These are phyloP conservation scores for Holocentrus rufus DNA, from an alignment of 2,797 vertebrate species.

Conservation along the genomic window DNA sequence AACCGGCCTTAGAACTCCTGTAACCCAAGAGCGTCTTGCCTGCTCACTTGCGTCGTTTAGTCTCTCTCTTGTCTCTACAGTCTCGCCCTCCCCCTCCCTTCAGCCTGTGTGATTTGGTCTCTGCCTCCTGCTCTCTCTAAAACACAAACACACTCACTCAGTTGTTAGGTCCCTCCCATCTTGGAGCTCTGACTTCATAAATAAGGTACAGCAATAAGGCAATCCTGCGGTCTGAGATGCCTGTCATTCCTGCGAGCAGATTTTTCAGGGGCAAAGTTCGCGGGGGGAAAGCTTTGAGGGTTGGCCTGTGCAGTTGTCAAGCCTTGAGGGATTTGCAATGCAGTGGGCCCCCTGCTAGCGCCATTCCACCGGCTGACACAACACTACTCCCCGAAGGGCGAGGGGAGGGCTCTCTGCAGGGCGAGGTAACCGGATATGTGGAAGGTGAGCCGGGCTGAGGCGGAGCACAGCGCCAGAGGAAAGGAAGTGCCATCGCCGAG, in stretches of 20 bases:
- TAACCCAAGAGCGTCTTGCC: constrained; percentile 66
- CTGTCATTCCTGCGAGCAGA: constrained; percentile 87
- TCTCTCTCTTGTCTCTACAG: constrained; percentile 40
- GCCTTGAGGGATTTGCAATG: constrained; percentile 47
- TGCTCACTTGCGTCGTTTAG: constrained; percentile 47
- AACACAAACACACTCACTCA: constrained; percentile 57
- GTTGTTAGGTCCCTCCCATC: constrained; percentile 74
- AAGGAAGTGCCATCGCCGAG: constrained; percentile 77
- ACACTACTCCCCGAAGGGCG: constrained; percentile 57
- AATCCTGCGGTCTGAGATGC: constrained; percentile 80
- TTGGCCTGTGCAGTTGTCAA: constrained; percentile 49
- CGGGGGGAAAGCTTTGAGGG: constrained; percentile 78
- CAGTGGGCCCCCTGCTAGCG: constrained; percentile 31
- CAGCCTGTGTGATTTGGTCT: constrained; percentile 62
- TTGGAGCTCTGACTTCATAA: constrained; percentile 77
- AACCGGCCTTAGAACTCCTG: constrained; percentile 46
- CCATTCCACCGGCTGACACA: constrained; percentile 58
- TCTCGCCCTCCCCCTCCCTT: constrained; percentile 56
- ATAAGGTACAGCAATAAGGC: constrained; percentile 74
- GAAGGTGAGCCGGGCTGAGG: constrained; percentile 73
- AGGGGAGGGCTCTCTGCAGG: constrained; percentile 48
- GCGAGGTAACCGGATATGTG: constrained; percentile 75
- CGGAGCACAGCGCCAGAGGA: constrained; percentile 59
- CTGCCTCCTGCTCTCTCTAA: constrained; percentile 60
- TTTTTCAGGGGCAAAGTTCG: constrained; percentile 84